A percentile compares a stretch with the other conserved stretches of the same genome.
Conservation (phyloP, 2,797 vertebrate species). For the Corythornis leucogaster region DNA sequence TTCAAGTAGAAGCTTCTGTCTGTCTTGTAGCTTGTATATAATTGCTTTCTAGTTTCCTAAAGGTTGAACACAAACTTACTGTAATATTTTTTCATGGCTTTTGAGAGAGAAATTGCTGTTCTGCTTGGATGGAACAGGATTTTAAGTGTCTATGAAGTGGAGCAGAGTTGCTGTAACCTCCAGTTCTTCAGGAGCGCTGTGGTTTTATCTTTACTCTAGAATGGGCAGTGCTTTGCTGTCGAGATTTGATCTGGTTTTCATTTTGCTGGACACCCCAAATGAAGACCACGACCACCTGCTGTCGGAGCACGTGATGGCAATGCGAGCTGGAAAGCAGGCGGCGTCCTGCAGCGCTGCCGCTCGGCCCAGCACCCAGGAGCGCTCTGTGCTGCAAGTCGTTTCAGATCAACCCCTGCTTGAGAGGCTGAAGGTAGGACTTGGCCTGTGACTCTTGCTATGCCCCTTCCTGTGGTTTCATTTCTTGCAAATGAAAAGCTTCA, state of each 20-base stretch:
- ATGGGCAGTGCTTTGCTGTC: conserved; percentile 96
- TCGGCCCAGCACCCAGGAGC: conserved; percentile 72
- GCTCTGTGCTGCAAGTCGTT: conserved; percentile 85
- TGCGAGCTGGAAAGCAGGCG: conserved; percentile 83
- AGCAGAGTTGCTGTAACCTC: neutral
- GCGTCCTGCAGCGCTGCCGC: conserved; percentile 74
- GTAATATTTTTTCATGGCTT: neutral
- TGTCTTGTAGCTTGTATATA: neutral
- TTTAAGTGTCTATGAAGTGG: neutral
- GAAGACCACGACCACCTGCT: conserved; percentile 93
- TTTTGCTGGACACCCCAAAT: conserved; percentile 94
- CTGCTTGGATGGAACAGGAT: neutral
- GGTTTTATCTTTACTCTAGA: conserved; percentile 71
- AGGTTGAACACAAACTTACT: neutral
- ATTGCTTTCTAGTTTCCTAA: neutral
- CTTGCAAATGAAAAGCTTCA: neutral
- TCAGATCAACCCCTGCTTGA: conserved; percentile 87
- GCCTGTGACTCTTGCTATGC: neutral
- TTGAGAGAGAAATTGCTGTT: neutral
- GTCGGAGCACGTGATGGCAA: conserved; percentile 95
- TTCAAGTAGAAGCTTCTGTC: neutral
- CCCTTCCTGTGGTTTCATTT: neutral
- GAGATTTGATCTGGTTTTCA: conserved; percentile 96
- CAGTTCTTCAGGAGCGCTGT: neutral
- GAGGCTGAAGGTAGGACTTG: conserved; percentile 85